Conservation (phyloP, 2,797 vertebrate genomes). For the Tragopan temminckii region DNA sequence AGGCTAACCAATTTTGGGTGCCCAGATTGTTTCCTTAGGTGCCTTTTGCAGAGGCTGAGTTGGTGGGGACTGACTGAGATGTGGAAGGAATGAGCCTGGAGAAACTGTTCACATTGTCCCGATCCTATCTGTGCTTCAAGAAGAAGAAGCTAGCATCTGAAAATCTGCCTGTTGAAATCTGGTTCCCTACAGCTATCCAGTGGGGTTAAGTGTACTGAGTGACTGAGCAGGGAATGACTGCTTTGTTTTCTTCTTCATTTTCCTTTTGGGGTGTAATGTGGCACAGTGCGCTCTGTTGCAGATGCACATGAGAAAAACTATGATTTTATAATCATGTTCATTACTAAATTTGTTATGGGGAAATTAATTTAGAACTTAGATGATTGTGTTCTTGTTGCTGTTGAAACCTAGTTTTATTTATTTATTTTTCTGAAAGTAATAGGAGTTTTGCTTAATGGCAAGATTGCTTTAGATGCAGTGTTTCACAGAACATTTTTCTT, state of each 20-base stretch:
- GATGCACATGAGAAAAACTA: conserved; percentile 60
- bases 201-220: conserved; percentile 50
- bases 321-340: conserved; percentile 43
- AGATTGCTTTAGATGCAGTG: neutral
- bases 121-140: neutral
- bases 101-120: neutral
- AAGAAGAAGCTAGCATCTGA: neutral
- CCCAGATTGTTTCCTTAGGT: conserved; percentile 12
- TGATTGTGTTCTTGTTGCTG: conserved; percentile 25
- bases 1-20: neutral
- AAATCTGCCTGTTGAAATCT: conserved; percentile 8
- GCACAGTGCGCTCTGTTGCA: conserved; percentile 10
- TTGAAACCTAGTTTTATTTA: conserved; percentile 4
- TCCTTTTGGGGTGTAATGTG: conserved; percentile 52
- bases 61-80: neutral
- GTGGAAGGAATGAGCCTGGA: conserved; percentile 2
- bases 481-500: neutral
- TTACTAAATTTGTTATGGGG: conserved; percentile 56
- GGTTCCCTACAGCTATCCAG: neutral
- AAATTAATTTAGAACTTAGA: conserved; percentile 64
- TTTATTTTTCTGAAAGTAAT: neutral
- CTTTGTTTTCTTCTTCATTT: conserved; percentile 50
- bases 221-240: conserved; percentile 49
- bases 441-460: neutral
- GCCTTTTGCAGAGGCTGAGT: neutral